Evolutionary conservation across 2,888 invertebrate genomes (phyloP).

Genomic region (Tuta absoluta): DNA sequence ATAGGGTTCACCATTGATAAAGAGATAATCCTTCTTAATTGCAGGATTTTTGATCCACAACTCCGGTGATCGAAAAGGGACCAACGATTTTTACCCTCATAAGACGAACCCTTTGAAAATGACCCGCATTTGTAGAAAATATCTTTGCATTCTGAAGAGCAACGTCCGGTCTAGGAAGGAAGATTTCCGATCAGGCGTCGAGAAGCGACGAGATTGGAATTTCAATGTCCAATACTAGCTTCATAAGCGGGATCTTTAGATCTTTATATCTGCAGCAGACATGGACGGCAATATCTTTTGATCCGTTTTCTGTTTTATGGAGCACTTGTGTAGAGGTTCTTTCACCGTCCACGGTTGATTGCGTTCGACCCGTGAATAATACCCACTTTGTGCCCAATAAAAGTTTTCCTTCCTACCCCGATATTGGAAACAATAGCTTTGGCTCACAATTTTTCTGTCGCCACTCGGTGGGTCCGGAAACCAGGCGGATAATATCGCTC

Average conservation of each 20-base stretch:
- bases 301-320: neutral
- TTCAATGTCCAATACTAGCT: slow-evolving; percentile 2
- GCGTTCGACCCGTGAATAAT: slow-evolving; percentile 74
- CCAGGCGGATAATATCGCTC: slow-evolving; percentile 67
- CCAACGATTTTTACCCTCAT: slow-evolving; percentile 63
- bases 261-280: neutral
- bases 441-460: slow-evolving; percentile 72
- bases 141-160: slow-evolving; percentile 76
- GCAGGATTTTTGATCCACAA: slow-evolving; percentile 64
- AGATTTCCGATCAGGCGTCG: slow-evolving; percentile 4
- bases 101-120: slow-evolving; percentile 75
- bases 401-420: slow-evolving; percentile 66
- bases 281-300: slow-evolving; percentile 8
- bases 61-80: slow-evolving; percentile 73
- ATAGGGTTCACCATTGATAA: slow-evolving; percentile 46
- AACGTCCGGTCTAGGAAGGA: slow-evolving; percentile 57
- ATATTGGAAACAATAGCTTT: slow-evolving; percentile 79
- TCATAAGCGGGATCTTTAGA: neutral
- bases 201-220: neutral
- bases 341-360: slow-evolving; percentile 64
- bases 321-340: slow-evolving; percentile 34
- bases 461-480: slow-evolving; percentile 54
- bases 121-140: slow-evolving; percentile 74
- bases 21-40: slow-evolving; percentile 68
- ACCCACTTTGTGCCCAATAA: slow-evolving; percentile 79